Evolutionary conservation across 2,888 invertebrate genomes (phyloP).

Genomic region (Gandaritis pyraliata): DNA sequence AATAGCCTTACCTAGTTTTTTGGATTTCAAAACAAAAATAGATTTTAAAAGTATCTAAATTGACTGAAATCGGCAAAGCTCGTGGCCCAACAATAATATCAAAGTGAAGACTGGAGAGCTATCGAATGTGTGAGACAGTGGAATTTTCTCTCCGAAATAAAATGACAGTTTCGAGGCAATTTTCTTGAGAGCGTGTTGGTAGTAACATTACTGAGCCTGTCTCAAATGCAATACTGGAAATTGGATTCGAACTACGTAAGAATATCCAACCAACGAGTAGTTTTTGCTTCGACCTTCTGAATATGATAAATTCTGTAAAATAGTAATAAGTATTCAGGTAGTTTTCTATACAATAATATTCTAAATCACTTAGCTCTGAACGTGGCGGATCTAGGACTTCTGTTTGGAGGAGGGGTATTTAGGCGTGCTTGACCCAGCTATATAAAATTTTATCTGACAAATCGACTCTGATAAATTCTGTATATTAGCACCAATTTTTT

Average conservation of each 20-base stretch:
- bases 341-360: too few relatives aligned
- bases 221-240: conserved; percentile 12
- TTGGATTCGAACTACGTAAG: conserved; percentile 9
- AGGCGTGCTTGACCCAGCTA: too few relatives aligned
- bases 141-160: conserved; percentile 31
- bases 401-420: too few relatives aligned
- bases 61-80: conserved; percentile 2
- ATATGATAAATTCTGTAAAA: too few relatives aligned
- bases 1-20: too few relatives aligned
- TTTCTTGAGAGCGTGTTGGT: conserved; percentile 35
- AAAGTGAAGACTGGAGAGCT: conserved; percentile 18
- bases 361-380: too few relatives aligned
- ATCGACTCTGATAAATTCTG: too few relatives aligned
- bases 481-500: too few relatives aligned
- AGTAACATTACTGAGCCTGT: conserved; percentile 13
- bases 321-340: too few relatives aligned
- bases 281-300: too few relatives aligned
- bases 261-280: conserved; percentile 1
- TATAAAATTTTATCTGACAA: too few relatives aligned
- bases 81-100: conserved; percentile 23
- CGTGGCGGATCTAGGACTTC: too few relatives aligned
- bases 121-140: conserved; percentile 35
- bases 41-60: neutral
- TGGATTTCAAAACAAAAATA: neutral
- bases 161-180: conserved; percentile 34